Conservation (phyloP, 2,888 invertebrate species). For the Microctonus hyperodae region DNA sequence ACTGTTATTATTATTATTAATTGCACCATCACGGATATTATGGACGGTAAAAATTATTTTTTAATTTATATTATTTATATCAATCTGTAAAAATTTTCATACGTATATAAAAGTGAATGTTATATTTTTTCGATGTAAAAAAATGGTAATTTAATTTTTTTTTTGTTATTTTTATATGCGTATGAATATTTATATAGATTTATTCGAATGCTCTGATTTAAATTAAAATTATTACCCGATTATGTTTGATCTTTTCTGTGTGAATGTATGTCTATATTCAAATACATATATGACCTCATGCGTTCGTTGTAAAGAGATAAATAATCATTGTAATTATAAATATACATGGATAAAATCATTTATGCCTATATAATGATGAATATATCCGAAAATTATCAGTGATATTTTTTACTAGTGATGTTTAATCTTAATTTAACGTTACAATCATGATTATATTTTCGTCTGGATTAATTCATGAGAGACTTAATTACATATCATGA, state of each 20-base stretch:
- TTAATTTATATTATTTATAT: not conserved
- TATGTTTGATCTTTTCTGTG: not conserved
- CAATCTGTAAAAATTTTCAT: no score
- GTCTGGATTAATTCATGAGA: not conserved
- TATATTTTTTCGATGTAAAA: no score
- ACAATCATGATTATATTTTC: not conserved
- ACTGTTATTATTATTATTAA: not conserved
- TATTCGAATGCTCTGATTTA: no score
- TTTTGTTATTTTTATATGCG: not conserved
- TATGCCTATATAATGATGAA: not conserved
- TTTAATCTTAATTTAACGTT: not conserved
- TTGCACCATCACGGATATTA: slow-evolving; percentile 46
- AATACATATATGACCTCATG: not conserved
- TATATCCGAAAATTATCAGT: not conserved
- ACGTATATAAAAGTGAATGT: no score
- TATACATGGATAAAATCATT: not conserved
- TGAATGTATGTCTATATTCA: not conserved
- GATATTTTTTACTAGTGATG: not conserved
- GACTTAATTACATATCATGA: no score
- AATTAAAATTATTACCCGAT: not conserved
- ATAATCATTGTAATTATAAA: not conserved
- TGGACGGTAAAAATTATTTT: slow-evolving; percentile 47
- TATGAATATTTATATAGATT: not conserved
- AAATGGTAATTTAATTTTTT: no score
- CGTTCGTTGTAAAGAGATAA: not conserved